Evolutionary conservation across 2,113 vertebrate species (phyloP).

Genomic region (Dicerorhinus sumatrensis): DNA sequence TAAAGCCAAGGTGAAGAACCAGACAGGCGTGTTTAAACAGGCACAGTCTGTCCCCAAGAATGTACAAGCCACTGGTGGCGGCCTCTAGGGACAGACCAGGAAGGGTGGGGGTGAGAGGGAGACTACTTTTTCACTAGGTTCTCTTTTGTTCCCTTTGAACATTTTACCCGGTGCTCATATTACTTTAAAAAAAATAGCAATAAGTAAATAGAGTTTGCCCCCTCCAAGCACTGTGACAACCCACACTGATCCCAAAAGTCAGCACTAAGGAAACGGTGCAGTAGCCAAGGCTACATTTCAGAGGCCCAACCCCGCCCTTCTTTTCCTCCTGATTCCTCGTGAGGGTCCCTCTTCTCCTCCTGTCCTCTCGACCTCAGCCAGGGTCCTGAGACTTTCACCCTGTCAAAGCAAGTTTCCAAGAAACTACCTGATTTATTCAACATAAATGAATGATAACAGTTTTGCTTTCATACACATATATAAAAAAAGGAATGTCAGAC

Average conservation of each 20-base stretch:
- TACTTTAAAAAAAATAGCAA: not conserved
- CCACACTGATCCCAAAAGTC: not conserved
- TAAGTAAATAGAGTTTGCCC: not conserved
- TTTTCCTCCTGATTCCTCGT: not conserved
- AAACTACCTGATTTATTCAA: not conserved
- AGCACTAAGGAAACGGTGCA: not conserved
- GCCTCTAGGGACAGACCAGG: not conserved
- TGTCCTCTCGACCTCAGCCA: not conserved
- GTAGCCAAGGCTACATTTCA: no score
- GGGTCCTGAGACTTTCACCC: not conserved
- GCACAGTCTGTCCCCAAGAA: not conserved
- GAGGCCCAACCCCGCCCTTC: not conserved
- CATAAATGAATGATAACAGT: not conserved
- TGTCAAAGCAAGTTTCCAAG: not conserved
- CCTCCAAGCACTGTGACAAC: not conserved
- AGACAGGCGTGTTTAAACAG: not conserved
- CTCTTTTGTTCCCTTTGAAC: not conserved
- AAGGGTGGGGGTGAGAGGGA: not conserved
- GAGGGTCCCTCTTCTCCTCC: not conserved
- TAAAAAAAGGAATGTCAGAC: not conserved
- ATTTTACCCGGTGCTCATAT: not conserved
- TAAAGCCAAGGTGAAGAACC: not conserved
- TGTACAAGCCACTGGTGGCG: fast-evolving
- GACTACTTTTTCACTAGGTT: not conserved
- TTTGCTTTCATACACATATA: not conserved